Base-by-base conservation (phyloP, 2,113 vertebrate genomes). In the Chrysemys picta region DNA sequence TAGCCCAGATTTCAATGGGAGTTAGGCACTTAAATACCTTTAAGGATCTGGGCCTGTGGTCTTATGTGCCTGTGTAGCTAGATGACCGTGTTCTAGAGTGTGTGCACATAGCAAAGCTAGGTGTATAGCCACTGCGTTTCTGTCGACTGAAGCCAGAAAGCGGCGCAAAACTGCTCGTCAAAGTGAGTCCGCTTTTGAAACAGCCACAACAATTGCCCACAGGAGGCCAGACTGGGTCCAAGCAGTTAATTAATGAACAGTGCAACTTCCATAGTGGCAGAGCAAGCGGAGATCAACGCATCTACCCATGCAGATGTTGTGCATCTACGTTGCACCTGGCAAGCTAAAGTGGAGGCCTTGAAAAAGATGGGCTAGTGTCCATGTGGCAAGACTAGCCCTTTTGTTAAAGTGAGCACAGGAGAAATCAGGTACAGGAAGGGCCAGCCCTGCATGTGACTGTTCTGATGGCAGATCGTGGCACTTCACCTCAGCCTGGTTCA, bases 341-440 rank as follows among this genome's bases (percentile, higher is more conserved):
- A 2, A 78, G 53, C 2, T 25, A 24, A 72, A 87, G 89, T 90
- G 87, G 0, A 0, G 72, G 82, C 42, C 50, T 91, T 79, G 84
- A 82, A 78, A 91, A 93, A 83, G 21, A 38, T 19, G n/a, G 65
- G 13, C n/a, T n/a, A 5, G 7, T 72, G 65, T 38, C n/a, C 16
- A 38, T 10, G 27, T 38, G 17, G 65, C 21, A 72, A 72, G n/a
- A 38, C 17, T 4, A 21, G n/a, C 19, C 62, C 65, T 38, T 38
- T 72, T 38, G n/a, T 19, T 38, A 22, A 72, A 21, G n/a, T 38
- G n/a, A 72, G 65, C n/a, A 38, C 35, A 38, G n/a, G n/a, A 88
- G 91, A 96, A 96, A 80, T 3, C 4, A 4, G 8, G 52, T n/a
- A 29, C 92, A 96, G 97, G 92, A 97, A 87, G 83, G 76, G 45